These are phyloP conservation scores for Drosophila longiperda DNA, from an alignment of 2,888 invertebrate genomes.

Conservation along the genomic window DNA sequence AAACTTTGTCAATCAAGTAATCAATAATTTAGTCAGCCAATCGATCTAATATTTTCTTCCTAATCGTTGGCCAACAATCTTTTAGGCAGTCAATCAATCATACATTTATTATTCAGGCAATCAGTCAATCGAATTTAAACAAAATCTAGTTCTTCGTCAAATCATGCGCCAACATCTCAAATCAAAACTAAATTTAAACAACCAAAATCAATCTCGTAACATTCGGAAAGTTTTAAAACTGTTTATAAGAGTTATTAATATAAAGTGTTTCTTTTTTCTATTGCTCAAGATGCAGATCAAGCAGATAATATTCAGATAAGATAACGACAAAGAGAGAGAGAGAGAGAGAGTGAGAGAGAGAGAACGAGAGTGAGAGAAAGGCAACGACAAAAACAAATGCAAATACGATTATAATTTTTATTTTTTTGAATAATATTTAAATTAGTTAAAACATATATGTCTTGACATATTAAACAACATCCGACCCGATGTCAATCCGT, in stretches of 20 bases:
- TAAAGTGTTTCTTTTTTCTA: background rate
- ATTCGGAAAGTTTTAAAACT: background rate
- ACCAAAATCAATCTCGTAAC: background rate
- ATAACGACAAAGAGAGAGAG: constrained; percentile 1
- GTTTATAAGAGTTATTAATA: background rate
- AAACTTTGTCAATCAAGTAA: background rate
- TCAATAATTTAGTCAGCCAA: background rate
- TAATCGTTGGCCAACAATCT: background rate
- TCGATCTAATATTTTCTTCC: background rate
- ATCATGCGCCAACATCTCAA: background rate
- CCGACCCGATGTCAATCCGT: constrained; percentile 13
- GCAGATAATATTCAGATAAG: constrained; percentile 5
- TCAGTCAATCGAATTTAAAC: background rate
- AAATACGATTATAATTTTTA: constrained; percentile 33
- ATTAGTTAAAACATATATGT: constrained; percentile 51
- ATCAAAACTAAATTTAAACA: background rate
- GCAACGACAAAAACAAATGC: constrained; percentile 7
- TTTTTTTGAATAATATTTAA: constrained; percentile 64
- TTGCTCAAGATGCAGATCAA: constrained; percentile 13
- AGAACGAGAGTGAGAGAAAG: background rate
- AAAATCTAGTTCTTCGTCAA: background rate
- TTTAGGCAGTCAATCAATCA: background rate
- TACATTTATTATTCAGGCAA: background rate
- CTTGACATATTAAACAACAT: constrained; percentile 64
- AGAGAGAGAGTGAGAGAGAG: constrained; percentile 1